Base-by-base conservation (phyloP, 2,888 invertebrate species). In the Xylocampa areola region DNA sequence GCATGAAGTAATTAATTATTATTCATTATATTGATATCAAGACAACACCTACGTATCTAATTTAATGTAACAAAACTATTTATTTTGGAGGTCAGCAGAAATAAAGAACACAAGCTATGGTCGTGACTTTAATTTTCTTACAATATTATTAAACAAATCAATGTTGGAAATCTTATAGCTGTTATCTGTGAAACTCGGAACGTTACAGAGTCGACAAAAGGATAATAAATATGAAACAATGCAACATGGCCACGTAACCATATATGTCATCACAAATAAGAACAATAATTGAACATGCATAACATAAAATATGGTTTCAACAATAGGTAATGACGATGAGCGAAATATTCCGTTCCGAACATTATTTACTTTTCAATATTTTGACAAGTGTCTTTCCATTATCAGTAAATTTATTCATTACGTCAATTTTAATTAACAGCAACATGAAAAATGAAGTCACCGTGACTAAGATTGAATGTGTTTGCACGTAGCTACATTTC, bases 1-100 rank as follows among this genome's bases (percentile, higher is more conserved):
- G 88, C 43, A 73, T 78, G 36, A 73, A 76, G 11, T 74, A 44
- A 70, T n/a, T n/a, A n/a, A n/a, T n/a, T n/a, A n/a, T n/a, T n/a
- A n/a, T 8, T 16, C 36, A 27, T 23, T 6, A 2, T 7, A 21
- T 1, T 4, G 2, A 2, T 23, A 13, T 27, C 16, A 1, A 10
- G 1, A 11, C 30, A 1, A 11, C 30, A 32, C 11, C n/a, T 32
- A 33, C 2, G 13, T 11, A 45, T 17, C 23, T 21, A 39, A 23
- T 3, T 11, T 36, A 47, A 13, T 4, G 0, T 5, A 19, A 35
- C 8, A 10, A 27, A 17, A 29, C 13, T 36, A 36, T 13, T 17
- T n/a, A 3, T 2, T 13, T 14, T 11, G 21, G 21, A 17, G 29
- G 21, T 17, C 17, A 27, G 4, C 1, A 2, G 11, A 29, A 47